Evolutionary conservation across 2,113 vertebrate genomes (phyloP).

Genomic region (Callocephalon fimbriatum): DNA sequence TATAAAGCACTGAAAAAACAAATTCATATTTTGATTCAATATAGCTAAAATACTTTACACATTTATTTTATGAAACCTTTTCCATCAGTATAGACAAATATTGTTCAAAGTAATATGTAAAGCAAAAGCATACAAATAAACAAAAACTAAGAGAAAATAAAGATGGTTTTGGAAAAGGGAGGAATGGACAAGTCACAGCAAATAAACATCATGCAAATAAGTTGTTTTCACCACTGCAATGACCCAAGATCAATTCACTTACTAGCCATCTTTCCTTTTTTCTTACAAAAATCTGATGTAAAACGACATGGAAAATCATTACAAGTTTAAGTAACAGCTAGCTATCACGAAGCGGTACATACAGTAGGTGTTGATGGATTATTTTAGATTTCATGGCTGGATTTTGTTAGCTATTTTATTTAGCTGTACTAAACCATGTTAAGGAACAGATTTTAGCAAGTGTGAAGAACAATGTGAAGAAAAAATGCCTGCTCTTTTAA

Average conservation of each 20-base stretch:
- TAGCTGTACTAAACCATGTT: not conserved
- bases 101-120: slow-evolving; percentile 73
- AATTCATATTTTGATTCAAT: slow-evolving; percentile 18
- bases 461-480: not conserved
- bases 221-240: slow-evolving; percentile 78
- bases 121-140: slow-evolving; percentile 74
- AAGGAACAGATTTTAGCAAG: slow-evolving; percentile 6
- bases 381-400: not conserved
- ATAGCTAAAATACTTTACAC: slow-evolving; percentile 34
- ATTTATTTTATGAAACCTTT: slow-evolving; percentile 67
- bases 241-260: slow-evolving; percentile 81
- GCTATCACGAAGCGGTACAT: slow-evolving; percentile 29
- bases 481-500: slow-evolving; percentile 1
- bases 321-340: slow-evolving; percentile 72
- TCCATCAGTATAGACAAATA: slow-evolving; percentile 78
- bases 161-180: slow-evolving; percentile 74
- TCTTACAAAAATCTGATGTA: slow-evolving; percentile 89
- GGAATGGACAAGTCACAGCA: slow-evolving; percentile 87
- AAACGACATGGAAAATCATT: slow-evolving; percentile 77
- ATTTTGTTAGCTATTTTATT: not conserved
- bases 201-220: slow-evolving; percentile 78
- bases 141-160: slow-evolving; percentile 69
- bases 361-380: not conserved
- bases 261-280: slow-evolving; percentile 95
- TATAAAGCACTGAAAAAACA: slow-evolving; percentile 21